These are phyloP conservation scores for Agonopterix alstromeriana DNA, from an alignment of 2,888 invertebrate genomes.

Conservation along the genomic window DNA sequence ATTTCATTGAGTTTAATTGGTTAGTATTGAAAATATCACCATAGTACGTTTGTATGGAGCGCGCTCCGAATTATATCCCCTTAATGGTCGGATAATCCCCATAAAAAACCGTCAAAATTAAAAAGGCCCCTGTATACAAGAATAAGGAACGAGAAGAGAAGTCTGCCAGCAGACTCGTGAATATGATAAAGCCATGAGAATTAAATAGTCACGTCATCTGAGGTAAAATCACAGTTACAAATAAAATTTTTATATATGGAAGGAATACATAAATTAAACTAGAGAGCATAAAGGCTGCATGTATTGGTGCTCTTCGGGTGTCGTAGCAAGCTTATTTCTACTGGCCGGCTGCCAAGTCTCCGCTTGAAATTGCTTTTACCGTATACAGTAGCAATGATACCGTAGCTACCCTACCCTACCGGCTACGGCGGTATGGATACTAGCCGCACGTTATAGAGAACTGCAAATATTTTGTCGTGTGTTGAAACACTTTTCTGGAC, in stretches of 20 bases:
- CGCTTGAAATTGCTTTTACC: constrained; percentile 66
- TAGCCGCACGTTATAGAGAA: constrained; percentile 7
- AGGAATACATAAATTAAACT: constrained; percentile 17
- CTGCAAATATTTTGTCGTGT: constrained; percentile 8
- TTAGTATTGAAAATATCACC: no score
- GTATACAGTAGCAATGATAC: constrained; percentile 61
- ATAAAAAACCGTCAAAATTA: no score
- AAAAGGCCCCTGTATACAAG: no score
- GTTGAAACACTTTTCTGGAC: neutral
- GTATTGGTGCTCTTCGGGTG: constrained; percentile 55
- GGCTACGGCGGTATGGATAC: constrained; percentile 36
- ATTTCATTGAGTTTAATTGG: no score
- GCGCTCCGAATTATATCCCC: no score
- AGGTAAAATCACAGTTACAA: no score
- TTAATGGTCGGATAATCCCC: no score
- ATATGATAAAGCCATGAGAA: no score
- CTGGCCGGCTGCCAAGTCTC: constrained; percentile 64
- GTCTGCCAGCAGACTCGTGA: no score
- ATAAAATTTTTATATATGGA: neutral
- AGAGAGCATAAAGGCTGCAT: constrained; percentile 42
- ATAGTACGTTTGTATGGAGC: no score
- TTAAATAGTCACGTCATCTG: no score
- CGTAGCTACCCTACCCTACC: constrained; percentile 19
- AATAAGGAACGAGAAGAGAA: no score
- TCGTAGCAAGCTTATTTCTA: constrained; percentile 66